Conservation (phyloP, 2,888 invertebrate species). For the Oscheius onirici region DNA sequence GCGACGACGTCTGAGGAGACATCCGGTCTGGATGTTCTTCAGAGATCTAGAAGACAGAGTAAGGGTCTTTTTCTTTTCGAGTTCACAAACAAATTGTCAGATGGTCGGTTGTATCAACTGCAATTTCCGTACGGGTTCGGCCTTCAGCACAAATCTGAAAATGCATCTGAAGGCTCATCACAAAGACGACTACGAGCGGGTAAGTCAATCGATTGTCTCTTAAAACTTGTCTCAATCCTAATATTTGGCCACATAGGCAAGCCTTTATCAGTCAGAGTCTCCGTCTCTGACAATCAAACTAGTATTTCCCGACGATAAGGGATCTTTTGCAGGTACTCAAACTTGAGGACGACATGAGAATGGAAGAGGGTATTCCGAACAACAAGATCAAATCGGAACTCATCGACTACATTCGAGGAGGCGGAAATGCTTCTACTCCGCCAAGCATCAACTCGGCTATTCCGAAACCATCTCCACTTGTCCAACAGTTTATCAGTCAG, state of each 20-base stretch:
- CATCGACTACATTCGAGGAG: conserved; percentile 60
- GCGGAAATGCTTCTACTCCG: conserved; percentile 59
- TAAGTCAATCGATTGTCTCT: conserved; percentile 22
- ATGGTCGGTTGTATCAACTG: conserved; percentile 67
- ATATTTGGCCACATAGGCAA: conserved; percentile 12
- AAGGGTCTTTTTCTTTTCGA: conserved; percentile 15
- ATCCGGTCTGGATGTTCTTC: conserved; percentile 69
- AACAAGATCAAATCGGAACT: conserved; percentile 62
- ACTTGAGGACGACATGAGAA: conserved; percentile 60
- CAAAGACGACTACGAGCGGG: conserved; percentile 61
- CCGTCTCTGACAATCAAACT: conserved; percentile 26
- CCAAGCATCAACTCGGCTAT: conserved; percentile 20
- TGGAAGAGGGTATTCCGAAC: conserved; percentile 59
- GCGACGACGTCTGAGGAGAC: conserved; percentile 59
- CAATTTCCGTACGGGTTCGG: conserved; percentile 64
- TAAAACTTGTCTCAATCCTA: conserved; percentile 11
- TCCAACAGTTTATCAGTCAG: conserved; percentile 57
- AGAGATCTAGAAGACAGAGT: conserved; percentile 65
- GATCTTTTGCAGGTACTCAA: conserved; percentile 46
- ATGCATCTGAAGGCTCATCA: conserved; percentile 68
- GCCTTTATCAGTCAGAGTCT: conserved; percentile 20
- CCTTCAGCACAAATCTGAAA: conserved; percentile 66
- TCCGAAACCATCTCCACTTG: conserved; percentile 54
- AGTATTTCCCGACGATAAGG: conserved; percentile 13
- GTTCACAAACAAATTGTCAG: conserved; percentile 35